Percentiles rank a stretch among this genome's conserved stretches.
These are phyloP conservation scores for Ridgeia piscesae DNA, from an alignment of 1,140 invertebrate genomes.

Conservation along the genomic window DNA sequence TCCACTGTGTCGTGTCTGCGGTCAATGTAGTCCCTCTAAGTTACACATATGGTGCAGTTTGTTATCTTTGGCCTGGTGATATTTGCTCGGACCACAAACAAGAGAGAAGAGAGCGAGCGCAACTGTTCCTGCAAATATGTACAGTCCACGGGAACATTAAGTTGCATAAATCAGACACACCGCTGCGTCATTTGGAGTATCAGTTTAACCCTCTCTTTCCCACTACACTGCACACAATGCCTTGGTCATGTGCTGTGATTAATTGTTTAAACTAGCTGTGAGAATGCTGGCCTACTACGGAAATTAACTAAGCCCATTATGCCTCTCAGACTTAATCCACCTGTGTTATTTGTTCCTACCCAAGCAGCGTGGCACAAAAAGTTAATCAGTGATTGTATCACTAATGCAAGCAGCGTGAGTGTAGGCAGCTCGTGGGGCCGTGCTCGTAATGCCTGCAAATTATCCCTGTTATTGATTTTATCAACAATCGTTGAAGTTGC, in stretches of 20 bases:
- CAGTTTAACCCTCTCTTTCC: not conserved
- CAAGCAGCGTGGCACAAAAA: not conserved
- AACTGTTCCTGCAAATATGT: not conserved
- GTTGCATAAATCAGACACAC: not conserved
- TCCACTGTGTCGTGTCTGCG: too few species aligned
- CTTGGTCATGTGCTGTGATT: not conserved
- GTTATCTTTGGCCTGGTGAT: not conserved
- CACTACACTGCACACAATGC: not conserved
- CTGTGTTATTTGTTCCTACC: not conserved
- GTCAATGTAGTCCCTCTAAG: too few species aligned
- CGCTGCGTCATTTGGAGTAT: not conserved
- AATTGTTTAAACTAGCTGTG: not conserved
- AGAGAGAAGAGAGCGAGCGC: not conserved
- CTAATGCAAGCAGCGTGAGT: not conserved
- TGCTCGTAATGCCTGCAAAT: not conserved
- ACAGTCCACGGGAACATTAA: not conserved
- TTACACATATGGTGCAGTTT: not conserved
- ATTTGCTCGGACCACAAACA: not conserved
- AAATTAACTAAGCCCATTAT: not conserved
- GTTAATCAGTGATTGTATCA: not conserved
- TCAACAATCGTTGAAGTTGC: not conserved
- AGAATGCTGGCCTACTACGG: not conserved
- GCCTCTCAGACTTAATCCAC: not conserved
- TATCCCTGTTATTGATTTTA: conserved; percentile 1
- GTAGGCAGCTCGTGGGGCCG: not conserved